These are phyloP conservation scores for Nipponacmea schrenckii DNA, from an alignment of 2,888 invertebrate genomes.

Conservation along the genomic window DNA sequence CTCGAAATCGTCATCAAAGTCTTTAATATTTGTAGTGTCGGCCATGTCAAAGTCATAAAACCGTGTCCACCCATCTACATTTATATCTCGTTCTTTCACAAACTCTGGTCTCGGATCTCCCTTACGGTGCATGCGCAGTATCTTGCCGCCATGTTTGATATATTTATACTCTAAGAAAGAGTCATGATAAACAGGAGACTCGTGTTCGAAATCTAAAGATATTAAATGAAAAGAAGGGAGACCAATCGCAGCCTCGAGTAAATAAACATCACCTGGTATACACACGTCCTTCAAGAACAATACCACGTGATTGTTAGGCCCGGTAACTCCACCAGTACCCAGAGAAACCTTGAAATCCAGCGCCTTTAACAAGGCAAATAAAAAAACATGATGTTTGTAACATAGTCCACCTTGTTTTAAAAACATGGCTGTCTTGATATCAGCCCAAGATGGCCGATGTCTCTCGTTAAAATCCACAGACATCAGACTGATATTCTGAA, in stretches of 20 bases:
- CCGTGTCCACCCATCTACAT: conserved; percentile 30
- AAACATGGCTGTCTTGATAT: conserved; percentile 30
- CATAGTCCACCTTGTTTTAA: conserved; percentile 36
- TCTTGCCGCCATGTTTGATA: conserved; percentile 28
- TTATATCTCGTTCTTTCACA: conserved; percentile 5
- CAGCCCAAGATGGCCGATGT: conserved; percentile 26
- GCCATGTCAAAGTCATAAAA: conserved; percentile 26
- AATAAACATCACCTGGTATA: conserved; percentile 29
- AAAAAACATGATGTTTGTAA: conserved; percentile 31
- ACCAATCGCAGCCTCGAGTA: conserved; percentile 33
- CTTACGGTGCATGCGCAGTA: conserved; percentile 35
- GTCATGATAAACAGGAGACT: conserved; percentile 32
- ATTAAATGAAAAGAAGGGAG: conserved; percentile 35
- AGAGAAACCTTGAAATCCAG: conserved; percentile 26
- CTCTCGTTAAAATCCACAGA: conserved; percentile 16
- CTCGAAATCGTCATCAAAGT: conserved; percentile 31
- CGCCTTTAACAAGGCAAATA: conserved; percentile 30
- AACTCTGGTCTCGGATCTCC: conserved; percentile 21
- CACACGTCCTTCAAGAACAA: conserved; percentile 28
- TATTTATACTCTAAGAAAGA: conserved; percentile 40
- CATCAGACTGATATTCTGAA: conserved; percentile 36
- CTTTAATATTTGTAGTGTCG: conserved; percentile 14
- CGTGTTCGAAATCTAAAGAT: conserved; percentile 34
- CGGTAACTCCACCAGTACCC: conserved; percentile 22
- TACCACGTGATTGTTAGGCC: conserved; percentile 33